A percentile compares a stretch with the other conserved stretches of the same genome.
phyloP scores from a whole-genome alignment of 1,140 invertebrate species.

The Archivesica marissinica region DNA sequence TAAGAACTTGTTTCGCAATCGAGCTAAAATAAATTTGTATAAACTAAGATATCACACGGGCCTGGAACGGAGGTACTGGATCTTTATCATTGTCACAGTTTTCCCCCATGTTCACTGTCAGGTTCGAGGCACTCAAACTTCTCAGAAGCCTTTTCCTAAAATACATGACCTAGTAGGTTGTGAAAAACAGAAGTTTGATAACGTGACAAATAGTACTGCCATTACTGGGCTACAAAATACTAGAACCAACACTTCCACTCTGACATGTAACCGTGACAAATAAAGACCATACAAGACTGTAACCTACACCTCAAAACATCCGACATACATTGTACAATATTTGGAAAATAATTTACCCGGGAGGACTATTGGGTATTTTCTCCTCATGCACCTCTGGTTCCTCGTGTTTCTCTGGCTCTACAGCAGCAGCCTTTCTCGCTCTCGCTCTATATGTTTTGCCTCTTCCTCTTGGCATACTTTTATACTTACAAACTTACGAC shows the following conservation, averaged over 20 bases:
- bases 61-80: conserved; percentile 22
- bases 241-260: conserved; percentile 15
- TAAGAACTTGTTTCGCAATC: too few relatives aligned
- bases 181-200: background rate
- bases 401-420: conserved; percentile 6
- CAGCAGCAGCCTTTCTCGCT: conserved; percentile 8
- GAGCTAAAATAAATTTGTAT: too few relatives aligned
- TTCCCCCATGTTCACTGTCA: conserved; percentile 38
- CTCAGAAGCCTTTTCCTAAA: conserved; percentile 4
- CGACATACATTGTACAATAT: conserved; percentile 15
- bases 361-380: conserved; percentile 24
- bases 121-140: conserved; percentile 34
- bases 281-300: conserved; percentile 21
- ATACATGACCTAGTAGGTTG: background rate
- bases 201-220: conserved; percentile 26
- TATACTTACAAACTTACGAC: background rate
- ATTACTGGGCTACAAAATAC: conserved; percentile 31
- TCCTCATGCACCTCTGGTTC: conserved; percentile 31
- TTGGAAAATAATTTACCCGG: conserved; percentile 33
- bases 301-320: conserved; percentile 29
- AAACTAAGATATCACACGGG: conserved; percentile 19
- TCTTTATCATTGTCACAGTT: conserved; percentile 33
- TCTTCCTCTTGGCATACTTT: background rate
- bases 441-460: too few relatives aligned
- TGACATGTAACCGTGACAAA: conserved; percentile 39